Base-by-base conservation (phyloP, 1,140 invertebrate genomes). In the Caenorhabditis remanei region DNA sequence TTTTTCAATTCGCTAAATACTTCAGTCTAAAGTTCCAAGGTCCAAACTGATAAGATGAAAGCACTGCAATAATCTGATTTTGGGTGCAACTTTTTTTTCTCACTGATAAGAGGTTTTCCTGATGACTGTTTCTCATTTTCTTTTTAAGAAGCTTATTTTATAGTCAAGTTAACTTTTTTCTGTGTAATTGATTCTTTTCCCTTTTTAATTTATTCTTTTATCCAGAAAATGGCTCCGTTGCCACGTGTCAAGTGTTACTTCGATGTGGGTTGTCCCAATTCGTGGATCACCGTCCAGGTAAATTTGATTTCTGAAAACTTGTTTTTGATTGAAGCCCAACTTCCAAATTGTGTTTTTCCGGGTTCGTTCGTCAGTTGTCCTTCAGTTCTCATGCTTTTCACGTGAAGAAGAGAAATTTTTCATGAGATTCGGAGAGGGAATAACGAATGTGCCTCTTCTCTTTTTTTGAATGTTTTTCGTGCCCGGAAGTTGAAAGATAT, bases 191-290 rank as follows among this genome's bases (percentile, higher is more conserved):
- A 11, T 32, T 63, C 41, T 32, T 14, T 71, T 24, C 24, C 65
- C 16, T 71, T 71, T 46, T 71, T 16, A 6, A 5, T 32, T 46
- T 5, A 14, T 32, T 41, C 32, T 11, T 6, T 58, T n/a, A 4
- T 63, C n/a, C 55, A 58, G 61, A 43, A 50, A 40, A 79, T 79
- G 71, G 71, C 71, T 50, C 71, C 71, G 24, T n/a, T 79, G n/a
- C 71, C 71, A 79, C 71, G 71, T 50, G 71, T 79, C 19, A 79
- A 79, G 14, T 79, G 71, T 50, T 79, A 79, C 24, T 79, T 79
- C 46, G 71, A 79, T n/a, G 71, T 79, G 5, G 71, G 53, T 9
- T 79, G 71, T 50, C 71, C 71, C 14, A 79, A 79, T n/a, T 79
- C 71, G 11, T 79, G 71, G 71, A 50, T 79, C 43, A 79, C 71